Percentiles rank a stretch among this genome's conserved stretches.
Conservation (phyloP, 2,888 invertebrate species). For the Hypomecis punctinalis region DNA sequence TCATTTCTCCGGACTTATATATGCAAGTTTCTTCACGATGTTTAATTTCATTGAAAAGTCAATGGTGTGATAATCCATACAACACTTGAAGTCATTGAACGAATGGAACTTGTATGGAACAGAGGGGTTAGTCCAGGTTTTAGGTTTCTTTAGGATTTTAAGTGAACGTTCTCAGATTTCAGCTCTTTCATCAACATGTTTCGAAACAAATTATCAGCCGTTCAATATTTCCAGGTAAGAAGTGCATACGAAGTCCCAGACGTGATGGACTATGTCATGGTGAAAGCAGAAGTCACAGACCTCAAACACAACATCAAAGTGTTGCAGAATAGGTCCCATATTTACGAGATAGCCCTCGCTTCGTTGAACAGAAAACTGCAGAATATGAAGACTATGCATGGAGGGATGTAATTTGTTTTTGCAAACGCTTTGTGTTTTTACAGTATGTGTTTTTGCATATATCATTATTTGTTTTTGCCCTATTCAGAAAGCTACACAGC, state of each 20-base stretch:
- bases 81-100: no score
- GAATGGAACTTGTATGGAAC: no score
- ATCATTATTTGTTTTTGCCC: neutral
- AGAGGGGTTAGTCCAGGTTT: no score
- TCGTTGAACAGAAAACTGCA: slow-evolving; percentile 64
- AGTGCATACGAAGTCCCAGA: slow-evolving; percentile 82
- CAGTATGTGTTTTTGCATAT: neutral
- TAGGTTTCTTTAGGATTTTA: no score
- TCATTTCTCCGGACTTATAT: no score
- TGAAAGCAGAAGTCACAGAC: slow-evolving; percentile 79
- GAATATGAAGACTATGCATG: neutral
- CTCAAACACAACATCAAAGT: slow-evolving; percentile 71
- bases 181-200: no score
- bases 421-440: neutral
- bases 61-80: no score
- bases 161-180: no score
- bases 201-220: no score
- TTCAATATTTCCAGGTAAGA: slow-evolving; percentile 41
- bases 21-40: no score
- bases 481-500: no score
- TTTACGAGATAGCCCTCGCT: slow-evolving; percentile 70
- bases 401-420: neutral
- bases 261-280: slow-evolving; percentile 83
- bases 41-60: no score
- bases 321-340: slow-evolving; percentile 65